A percentile compares a stretch with the other conserved stretches of the same genome.
Conservation (phyloP, 2,113 vertebrate species). For the Morone saxatilis region DNA sequence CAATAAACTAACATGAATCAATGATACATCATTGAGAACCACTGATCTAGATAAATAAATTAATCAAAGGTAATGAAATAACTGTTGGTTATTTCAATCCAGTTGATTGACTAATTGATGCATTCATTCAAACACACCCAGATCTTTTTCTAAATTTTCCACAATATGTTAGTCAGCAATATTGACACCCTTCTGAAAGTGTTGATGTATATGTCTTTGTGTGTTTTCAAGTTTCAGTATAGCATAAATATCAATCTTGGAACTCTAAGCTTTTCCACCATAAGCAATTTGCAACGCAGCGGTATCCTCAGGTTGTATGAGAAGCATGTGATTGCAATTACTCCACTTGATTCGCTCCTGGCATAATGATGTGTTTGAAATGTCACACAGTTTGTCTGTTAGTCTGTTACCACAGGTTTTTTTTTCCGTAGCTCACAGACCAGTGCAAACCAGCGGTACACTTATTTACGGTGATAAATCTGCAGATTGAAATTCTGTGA, state of each 20-base stretch:
- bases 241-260: constrained; percentile 15
- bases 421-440: neutral
- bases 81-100: neutral
- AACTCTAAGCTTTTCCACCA: constrained; percentile 8
- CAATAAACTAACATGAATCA: no score
- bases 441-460: neutral
- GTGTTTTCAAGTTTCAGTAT: neutral
- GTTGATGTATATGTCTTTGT: neutral
- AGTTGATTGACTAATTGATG: neutral
- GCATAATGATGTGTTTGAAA: constrained; percentile 48
- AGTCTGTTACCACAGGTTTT: no score
- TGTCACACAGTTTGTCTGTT: constrained; percentile 27
- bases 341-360: constrained; percentile 30
- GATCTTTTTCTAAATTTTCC: neutral
- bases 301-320: constrained; percentile 11
- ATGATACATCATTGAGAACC: no score
- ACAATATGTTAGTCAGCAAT: neutral
- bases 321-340: constrained; percentile 60
- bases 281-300: constrained; percentile 26
- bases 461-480: constrained; percentile 23
- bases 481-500: neutral
- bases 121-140: neutral
- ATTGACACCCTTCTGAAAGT: neutral
- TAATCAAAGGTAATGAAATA: constrained; percentile 1
- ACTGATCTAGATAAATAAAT: no score